phyloP scores from a whole-genome alignment of 2,113 vertebrate species.

The Leiothrix lutea region DNA sequence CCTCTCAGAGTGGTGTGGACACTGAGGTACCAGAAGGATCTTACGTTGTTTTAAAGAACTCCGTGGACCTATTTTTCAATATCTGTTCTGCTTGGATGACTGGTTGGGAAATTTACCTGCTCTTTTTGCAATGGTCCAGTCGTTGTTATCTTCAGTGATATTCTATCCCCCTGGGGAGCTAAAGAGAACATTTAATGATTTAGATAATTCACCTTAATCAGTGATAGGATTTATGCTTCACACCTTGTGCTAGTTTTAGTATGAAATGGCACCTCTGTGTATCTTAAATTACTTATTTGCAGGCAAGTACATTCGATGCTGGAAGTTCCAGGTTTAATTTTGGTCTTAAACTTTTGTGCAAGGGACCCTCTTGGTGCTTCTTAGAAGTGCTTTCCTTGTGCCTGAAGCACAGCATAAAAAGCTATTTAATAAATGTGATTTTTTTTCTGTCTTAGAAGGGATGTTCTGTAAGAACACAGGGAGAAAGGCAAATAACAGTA shows the following conservation, averaged over 20 bases:
- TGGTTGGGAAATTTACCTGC: background rate
- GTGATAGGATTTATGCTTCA: background rate
- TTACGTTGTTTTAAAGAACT: background rate
- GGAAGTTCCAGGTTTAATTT: background rate
- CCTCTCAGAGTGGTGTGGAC: background rate
- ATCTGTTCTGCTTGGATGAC: background rate
- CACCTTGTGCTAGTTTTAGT: background rate
- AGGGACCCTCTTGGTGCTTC: background rate
- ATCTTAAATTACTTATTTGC: background rate
- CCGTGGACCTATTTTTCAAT: background rate
- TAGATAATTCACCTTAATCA: background rate
- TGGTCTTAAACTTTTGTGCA: background rate
- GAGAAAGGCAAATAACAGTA: background rate
- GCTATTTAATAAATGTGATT: background rate
- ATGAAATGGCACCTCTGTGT: background rate
- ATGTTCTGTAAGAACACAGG: background rate
- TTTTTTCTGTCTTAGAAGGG: background rate
- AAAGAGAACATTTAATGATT: background rate
- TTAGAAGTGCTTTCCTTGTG: background rate
- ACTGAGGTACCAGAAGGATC: background rate
- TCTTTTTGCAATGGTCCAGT: background rate
- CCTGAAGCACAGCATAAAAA: background rate
- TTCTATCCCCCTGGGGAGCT: background rate
- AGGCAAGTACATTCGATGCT: background rate
- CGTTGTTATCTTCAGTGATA: background rate